Conservation (phyloP, 2,888 invertebrate genomes). For the Tenthredo distinguenda region DNA sequence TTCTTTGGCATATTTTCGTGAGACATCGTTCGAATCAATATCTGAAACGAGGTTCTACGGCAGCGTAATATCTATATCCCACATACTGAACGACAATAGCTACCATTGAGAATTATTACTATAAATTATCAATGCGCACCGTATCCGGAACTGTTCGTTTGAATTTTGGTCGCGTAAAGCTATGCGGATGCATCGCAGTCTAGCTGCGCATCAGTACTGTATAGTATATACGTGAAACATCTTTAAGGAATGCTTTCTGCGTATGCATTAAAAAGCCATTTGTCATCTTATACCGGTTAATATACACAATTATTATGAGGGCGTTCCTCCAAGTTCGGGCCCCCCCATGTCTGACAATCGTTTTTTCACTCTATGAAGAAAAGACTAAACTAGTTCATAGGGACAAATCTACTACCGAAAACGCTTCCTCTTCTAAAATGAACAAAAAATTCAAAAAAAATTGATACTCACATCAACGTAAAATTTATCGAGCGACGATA, state of each 20-base stretch:
- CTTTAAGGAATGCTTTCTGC: neutral
- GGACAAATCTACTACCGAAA: neutral
- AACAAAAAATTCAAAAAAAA: neutral
- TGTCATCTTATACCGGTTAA: neutral
- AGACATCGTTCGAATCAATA: constrained; percentile 7
- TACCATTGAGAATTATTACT: neutral
- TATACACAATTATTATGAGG: neutral
- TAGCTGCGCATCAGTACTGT: neutral
- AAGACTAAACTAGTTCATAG: neutral
- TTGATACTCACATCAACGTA: neutral
- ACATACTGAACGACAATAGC: neutral
- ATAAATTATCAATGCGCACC: neutral
- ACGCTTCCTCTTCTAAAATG: neutral
- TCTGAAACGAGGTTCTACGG: neutral
- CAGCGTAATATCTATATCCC: neutral
- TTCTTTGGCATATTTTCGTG: neutral
- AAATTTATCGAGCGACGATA: neutral
- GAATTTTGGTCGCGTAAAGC: neutral
- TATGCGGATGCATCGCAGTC: neutral
- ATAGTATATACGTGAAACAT: neutral
- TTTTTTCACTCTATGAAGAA: neutral
- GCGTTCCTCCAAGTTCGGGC: neutral
- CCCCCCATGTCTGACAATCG: no score
- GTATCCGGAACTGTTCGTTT: neutral
- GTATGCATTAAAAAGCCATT: constrained; percentile 35